Percentiles rank a stretch among this genome's conserved stretches.
These are phyloP conservation scores for Sylvilagus bachmani DNA, from an alignment of 2,113 vertebrate species.

Conservation along the genomic window DNA sequence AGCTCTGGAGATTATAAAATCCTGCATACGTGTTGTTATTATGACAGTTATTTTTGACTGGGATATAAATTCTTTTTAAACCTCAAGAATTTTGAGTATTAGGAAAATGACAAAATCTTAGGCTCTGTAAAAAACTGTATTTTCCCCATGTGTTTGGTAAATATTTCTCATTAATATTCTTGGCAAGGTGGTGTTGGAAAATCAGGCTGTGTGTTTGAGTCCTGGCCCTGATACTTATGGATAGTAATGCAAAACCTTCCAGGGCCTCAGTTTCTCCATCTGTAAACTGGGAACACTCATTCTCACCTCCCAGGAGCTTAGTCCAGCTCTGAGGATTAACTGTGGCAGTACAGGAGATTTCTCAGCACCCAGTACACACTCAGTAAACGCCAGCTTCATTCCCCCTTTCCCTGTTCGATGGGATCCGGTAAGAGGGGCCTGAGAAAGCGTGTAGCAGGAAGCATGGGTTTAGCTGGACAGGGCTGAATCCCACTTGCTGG, in stretches of 20 bases:
- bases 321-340: background rate
- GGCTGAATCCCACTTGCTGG: background rate
- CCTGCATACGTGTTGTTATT: background rate
- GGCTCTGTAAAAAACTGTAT: background rate
- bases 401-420: background rate
- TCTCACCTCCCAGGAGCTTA: background rate
- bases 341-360: background rate
- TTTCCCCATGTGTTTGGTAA: background rate
- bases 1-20: conserved; percentile 22
- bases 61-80: conserved; percentile 28
- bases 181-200: background rate
- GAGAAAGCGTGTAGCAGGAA: background rate
- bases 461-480: background rate
- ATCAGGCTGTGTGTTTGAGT: conserved; percentile 3
- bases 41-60: conserved; percentile 2
- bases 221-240: conserved; percentile 17
- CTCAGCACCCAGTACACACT: background rate
- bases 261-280: background rate
- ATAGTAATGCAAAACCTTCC: background rate
- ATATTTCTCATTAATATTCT: background rate
- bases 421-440: background rate
- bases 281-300: background rate
- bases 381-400: background rate
- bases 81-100: background rate
- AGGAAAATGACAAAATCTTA: background rate